A percentile compares a stretch with the other conserved stretches of the same genome.
Evolutionary conservation across 2,113 vertebrate species (phyloP).

Genomic region (Orientallactaga bullata): DNA sequence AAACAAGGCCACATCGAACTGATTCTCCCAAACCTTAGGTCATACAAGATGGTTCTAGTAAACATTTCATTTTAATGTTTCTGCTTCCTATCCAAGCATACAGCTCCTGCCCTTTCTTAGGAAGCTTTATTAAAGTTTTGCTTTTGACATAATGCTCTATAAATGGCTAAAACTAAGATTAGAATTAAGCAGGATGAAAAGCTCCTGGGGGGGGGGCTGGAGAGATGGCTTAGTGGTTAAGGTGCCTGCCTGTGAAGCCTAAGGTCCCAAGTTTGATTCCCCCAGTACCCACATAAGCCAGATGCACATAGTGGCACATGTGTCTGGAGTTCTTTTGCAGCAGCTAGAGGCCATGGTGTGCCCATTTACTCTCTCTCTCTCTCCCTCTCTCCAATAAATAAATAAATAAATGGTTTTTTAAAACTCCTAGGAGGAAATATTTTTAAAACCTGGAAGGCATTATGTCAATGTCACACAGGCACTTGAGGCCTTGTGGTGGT

Average conservation of each 20-base stretch:
- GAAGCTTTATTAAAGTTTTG: constrained; percentile 66
- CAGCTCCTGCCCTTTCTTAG: constrained; percentile 56
- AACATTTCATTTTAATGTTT: constrained; percentile 50
- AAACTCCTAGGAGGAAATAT: neutral
- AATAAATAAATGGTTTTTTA: too few species aligned
- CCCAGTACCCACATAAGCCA: too few species aligned
- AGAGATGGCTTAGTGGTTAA: too few species aligned
- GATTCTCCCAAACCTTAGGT: constrained; percentile 29
- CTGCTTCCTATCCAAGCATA: constrained; percentile 59
- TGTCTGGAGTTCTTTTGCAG: too few species aligned
- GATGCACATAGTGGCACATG: too few species aligned
- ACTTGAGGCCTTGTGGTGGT: neutral
- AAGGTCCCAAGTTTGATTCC: too few species aligned
- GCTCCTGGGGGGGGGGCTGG: neutral
- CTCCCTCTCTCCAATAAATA: too few species aligned
- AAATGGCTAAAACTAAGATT: constrained; percentile 52
- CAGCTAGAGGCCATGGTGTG: too few species aligned
- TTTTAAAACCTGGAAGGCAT: constrained; percentile 29
- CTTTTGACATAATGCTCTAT: constrained; percentile 53
- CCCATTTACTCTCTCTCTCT: too few species aligned
- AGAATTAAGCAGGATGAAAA: constrained; percentile 69
- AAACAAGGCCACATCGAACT: constrained; percentile 57
- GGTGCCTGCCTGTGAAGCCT: too few species aligned
- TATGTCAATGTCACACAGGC: neutral
- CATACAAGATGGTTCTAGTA: neutral